phyloP scores from a whole-genome alignment of 2,797 vertebrate species.

The Prunella strophiata region DNA sequence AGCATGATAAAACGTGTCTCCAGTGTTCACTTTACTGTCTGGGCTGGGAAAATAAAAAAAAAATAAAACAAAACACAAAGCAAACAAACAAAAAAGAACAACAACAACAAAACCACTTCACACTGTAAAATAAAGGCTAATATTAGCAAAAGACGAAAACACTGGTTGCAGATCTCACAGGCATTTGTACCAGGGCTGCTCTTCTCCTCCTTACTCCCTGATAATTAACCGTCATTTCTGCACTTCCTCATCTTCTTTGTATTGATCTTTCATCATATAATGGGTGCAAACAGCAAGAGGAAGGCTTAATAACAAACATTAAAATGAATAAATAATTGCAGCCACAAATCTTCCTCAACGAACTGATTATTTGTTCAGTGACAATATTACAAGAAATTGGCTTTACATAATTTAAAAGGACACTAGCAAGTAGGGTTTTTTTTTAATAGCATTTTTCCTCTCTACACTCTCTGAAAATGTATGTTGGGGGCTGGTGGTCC shows the following conservation, averaged over 20 bases:
- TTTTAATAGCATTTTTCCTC: background rate
- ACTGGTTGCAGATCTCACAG: background rate
- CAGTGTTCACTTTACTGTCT: background rate
- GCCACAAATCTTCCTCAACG: constrained; percentile 72
- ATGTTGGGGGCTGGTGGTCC: accelerated
- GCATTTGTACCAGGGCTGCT: background rate
- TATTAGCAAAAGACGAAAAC: background rate
- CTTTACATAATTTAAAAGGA: constrained; percentile 75
- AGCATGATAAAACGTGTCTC: background rate
- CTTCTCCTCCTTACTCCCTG: constrained; percentile 1
- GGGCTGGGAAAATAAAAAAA: background rate
- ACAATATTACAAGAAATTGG: constrained; percentile 71
- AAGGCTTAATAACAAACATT: constrained; percentile 76
- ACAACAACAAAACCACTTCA: background rate
- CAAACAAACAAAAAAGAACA: background rate
- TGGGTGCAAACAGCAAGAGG: constrained; percentile 65
- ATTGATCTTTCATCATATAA: constrained; percentile 77
- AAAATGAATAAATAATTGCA: constrained; percentile 79
- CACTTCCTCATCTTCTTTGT: constrained; percentile 69
- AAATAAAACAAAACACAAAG: too few relatives aligned
- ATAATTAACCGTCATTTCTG: constrained; percentile 70
- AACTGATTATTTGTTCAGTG: constrained; percentile 75
- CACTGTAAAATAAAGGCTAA: background rate
- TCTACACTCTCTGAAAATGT: background rate
- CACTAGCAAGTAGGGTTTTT: background rate